These are phyloP conservation scores for Amphiduros pacificus DNA, from an alignment of 2,888 invertebrate species.

Conservation along the genomic window DNA sequence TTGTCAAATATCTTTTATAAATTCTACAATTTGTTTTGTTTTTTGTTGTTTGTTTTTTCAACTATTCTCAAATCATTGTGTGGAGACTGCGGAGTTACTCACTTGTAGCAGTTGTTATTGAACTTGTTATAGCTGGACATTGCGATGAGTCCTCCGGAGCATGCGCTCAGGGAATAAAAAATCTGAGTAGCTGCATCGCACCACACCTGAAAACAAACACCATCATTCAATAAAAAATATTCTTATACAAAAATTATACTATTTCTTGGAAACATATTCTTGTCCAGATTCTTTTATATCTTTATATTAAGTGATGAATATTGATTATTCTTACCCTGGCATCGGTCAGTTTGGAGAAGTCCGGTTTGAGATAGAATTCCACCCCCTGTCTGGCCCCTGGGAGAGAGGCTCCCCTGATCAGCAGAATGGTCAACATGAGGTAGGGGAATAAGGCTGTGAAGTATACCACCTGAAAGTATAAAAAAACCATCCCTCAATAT, in stretches of 20 bases:
- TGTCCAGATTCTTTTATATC: too few species aligned
- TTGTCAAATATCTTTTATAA: too few species aligned
- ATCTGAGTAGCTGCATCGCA: slow-evolving; percentile 36
- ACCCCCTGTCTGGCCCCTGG: slow-evolving; percentile 80
- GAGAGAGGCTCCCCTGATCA: slow-evolving; percentile 77
- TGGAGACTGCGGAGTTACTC: too few species aligned
- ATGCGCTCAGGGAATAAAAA: slow-evolving; percentile 36
- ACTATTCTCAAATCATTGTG: too few species aligned
- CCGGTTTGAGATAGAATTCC: slow-evolving; percentile 77
- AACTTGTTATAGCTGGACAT: slow-evolving; percentile 42
- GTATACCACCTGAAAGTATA: slow-evolving; percentile 58
- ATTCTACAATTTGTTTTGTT: too few species aligned
- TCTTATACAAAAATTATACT: too few species aligned
- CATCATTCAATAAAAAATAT: not conserved
- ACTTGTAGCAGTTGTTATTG: slow-evolving; percentile 39
- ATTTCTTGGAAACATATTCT: too few species aligned
- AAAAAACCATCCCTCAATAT: too few species aligned
- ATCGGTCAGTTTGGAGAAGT: slow-evolving; percentile 73
- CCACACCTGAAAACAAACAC: slow-evolving; percentile 34
- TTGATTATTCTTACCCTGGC: slow-evolving; percentile 65
- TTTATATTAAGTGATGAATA: too few species aligned
- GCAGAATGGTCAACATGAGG: slow-evolving; percentile 65
- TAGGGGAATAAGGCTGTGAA: slow-evolving; percentile 62
- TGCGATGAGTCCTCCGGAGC: slow-evolving; percentile 41
- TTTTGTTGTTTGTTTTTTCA: not conserved